These are phyloP conservation scores for Polypterus senegalus DNA, from an alignment of 2,113 vertebrate species.

Conservation along the genomic window DNA sequence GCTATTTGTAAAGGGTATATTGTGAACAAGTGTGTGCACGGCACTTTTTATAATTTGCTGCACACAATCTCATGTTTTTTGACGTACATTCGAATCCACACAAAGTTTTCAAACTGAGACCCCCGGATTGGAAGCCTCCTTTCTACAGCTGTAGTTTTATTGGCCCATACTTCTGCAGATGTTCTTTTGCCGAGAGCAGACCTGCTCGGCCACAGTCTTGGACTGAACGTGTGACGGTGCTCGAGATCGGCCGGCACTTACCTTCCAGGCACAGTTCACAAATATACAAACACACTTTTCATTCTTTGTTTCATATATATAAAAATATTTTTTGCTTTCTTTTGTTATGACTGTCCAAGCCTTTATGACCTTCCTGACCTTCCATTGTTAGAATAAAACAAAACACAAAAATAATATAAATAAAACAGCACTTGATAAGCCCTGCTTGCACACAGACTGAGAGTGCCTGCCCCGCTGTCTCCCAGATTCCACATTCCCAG, in stretches of 20 bases:
- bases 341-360: constrained; percentile 56
- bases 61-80: too few species aligned
- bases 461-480: not conserved
- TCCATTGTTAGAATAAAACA: constrained; percentile 11
- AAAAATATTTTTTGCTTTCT: constrained; percentile 4
- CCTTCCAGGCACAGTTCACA: constrained; percentile 54
- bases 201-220: constrained; percentile 23
- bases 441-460: constrained; percentile 49
- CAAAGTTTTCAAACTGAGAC: too few species aligned
- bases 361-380: constrained; percentile 63
- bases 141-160: too few species aligned
- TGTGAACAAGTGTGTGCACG: too few species aligned
- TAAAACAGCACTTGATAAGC: constrained; percentile 37
- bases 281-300: constrained; percentile 11
- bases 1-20: too few species aligned
- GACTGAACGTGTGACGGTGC: constrained; percentile 56
- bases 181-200: too few species aligned
- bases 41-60: too few species aligned
- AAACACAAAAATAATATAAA: constrained; percentile 18
- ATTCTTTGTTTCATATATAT: too few species aligned
- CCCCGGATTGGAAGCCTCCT: too few species aligned
- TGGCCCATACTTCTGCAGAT: too few species aligned
- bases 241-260: constrained; percentile 71
- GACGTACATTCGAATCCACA: too few species aligned
- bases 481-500: too few species aligned